Conservation (phyloP, 2,797 vertebrate species). For the Benthosema pterotum region DNA sequence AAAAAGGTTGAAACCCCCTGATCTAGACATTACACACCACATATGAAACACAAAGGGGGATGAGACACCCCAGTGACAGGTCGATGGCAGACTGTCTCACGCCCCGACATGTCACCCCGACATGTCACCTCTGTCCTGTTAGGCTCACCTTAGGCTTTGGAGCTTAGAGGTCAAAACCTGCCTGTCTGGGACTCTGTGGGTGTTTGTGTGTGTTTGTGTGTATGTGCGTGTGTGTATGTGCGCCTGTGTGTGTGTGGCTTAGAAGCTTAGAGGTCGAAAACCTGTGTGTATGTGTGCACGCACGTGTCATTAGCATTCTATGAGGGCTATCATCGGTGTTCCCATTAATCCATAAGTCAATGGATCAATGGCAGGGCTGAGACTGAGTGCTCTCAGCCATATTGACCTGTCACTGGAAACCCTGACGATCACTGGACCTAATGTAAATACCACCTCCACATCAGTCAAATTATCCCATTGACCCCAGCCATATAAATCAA, state of each 20-base stretch:
- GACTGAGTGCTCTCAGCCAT: conserved; percentile 71
- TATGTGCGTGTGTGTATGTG: conserved; percentile 10
- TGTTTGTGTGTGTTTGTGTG: background rate
- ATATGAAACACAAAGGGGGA: background rate
- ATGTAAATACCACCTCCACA: conserved; percentile 61
- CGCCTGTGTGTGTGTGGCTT: conserved; percentile 9
- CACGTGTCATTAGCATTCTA: conserved; percentile 56
- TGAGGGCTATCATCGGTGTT: conserved; percentile 63
- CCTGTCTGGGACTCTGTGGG: conserved; percentile 16
- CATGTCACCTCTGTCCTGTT: conserved; percentile 41
- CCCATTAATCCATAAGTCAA: conserved; percentile 74
- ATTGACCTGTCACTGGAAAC: conserved; percentile 76
- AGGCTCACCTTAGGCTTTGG: conserved; percentile 35
- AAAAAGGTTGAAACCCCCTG: too few relatives aligned
- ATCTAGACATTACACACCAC: too few relatives aligned
- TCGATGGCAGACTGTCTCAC: conserved; percentile 61
- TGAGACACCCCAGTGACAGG: conserved; percentile 56
- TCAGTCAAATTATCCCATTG: conserved; percentile 61
- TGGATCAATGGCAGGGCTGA: conserved; percentile 63
- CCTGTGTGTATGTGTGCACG: conserved; percentile 24
- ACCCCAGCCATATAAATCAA: conserved; percentile 9
- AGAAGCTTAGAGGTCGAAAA: too few relatives aligned
- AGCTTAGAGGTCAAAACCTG: conserved; percentile 59
- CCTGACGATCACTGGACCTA: conserved; percentile 64
- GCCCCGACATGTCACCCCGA: conserved; percentile 20